Conservation (phyloP, 2,113 vertebrate species). For the Apus apus region DNA sequence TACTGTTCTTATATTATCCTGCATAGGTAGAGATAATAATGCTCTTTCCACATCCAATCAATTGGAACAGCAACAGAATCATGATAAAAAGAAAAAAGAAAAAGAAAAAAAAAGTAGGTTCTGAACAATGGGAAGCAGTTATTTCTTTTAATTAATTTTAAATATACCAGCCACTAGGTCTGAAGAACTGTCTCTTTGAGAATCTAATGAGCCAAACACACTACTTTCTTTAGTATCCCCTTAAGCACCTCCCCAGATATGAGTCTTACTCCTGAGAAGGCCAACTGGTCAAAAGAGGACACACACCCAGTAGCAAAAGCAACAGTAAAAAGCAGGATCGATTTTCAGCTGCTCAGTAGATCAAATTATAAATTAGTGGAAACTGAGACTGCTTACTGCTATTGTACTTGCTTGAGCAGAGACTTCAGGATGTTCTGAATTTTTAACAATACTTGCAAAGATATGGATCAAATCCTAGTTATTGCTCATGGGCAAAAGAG, state of each 20-base stretch:
- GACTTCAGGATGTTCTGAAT: background rate
- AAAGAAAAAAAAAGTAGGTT: background rate
- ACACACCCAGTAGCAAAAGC: background rate
- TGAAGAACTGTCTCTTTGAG: background rate
- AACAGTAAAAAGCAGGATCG: background rate
- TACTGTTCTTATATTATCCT: background rate
- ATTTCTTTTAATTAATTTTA: background rate
- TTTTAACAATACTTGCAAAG: conserved; percentile 58
- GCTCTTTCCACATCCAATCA: background rate
- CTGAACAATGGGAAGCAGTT: background rate
- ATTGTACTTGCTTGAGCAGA: background rate
- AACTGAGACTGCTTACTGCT: background rate
- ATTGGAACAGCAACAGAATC: background rate
- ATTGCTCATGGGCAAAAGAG: conserved; percentile 35
- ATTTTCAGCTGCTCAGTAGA: background rate
- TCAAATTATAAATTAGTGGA: background rate
- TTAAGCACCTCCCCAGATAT: background rate
- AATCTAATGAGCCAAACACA: background rate
- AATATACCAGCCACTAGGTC: background rate
- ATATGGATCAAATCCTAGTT: conserved; percentile 17
- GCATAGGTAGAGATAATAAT: background rate
- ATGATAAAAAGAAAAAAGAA: background rate
- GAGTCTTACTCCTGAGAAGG: background rate
- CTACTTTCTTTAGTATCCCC: background rate
- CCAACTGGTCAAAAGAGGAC: background rate